Evolutionary conservation across 2,113 vertebrate genomes (phyloP), one percentile per base, ranked within the genome.

Genomic region (Piprites chloris): DNA sequence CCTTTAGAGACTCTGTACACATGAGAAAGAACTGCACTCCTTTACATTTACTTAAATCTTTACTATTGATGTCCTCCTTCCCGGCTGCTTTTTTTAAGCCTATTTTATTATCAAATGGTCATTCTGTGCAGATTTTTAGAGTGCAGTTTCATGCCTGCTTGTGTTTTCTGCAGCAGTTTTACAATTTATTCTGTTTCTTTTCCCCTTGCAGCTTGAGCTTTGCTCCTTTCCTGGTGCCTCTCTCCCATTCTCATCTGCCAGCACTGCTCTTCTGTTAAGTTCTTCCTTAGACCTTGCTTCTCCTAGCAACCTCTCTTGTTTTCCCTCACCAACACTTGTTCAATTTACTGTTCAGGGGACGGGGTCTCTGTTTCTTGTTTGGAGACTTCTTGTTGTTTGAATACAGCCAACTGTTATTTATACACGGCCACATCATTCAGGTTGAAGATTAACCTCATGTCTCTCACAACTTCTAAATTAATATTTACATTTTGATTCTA

Each of bases 301-400:
- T 94, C 93, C 94, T 96, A 95, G 87, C 92, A 95, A 94, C 93
- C 84, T 77, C 87, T 90, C 73, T 79, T 94, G 73, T 91, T 91
- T 95, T 95, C 85, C 41, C 37, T 93, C n/a, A 26, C 62, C 61
- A 65, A n/a, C 3, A 2, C 71, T 78, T 77, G 82, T 86, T 96
- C 88, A 76, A 30, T 88, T 89, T 96, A 67, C 77, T 87, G 76
- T 89, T 87, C 73, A 61, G 56, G 49, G 67, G 67, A 87, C 0
- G 0, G 77, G 72, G 52, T 92, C 65, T 85, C 33, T 72, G 76
- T 56, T 67, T 90, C 39, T 95, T 96, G 68, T 93, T 96, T 62
- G 47, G 65, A 92, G 56, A 84, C 80, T 69, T 83, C 46, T 84
- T 89, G 73, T 95, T 96, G 93, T 92, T 92, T 95, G 84, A 92